Evolutionary conservation across 2,113 vertebrate genomes (phyloP).

Genomic region (Oncorhynchus masou): DNA sequence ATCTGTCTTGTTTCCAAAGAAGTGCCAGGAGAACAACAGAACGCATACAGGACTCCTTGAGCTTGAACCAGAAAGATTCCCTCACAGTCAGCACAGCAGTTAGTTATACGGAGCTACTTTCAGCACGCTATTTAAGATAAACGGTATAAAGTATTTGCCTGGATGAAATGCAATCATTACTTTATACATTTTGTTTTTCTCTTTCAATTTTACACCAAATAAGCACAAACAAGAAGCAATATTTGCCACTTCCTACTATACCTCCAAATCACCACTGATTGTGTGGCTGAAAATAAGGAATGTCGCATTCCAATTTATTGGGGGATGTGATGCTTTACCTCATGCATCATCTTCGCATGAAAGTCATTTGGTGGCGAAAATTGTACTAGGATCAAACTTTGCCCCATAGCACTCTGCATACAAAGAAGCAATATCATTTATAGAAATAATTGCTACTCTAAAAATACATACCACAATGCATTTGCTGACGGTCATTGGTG

Average conservation of each 20-base stretch:
- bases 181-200: background rate
- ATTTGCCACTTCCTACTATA: background rate
- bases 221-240: background rate
- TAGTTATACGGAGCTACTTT: background rate
- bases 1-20: too few relatives aligned
- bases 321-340: background rate
- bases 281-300: background rate
- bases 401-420: background rate
- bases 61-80: background rate
- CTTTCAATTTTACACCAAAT: background rate
- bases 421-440: background rate
- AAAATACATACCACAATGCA: background rate
- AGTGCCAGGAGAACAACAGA: too few relatives aligned
- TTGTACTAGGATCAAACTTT: background rate
- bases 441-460: background rate
- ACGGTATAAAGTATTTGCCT: background rate
- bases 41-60: background rate
- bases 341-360: background rate
- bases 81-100: background rate
- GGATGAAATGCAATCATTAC: background rate
- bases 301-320: background rate
- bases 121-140: background rate
- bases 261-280: background rate
- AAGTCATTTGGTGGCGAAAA: constrained; percentile 1
- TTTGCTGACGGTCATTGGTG: background rate